Conservation (phyloP, 92 coral and sea anemone genomes). For the Epizoanthus rinbou region DNA sequence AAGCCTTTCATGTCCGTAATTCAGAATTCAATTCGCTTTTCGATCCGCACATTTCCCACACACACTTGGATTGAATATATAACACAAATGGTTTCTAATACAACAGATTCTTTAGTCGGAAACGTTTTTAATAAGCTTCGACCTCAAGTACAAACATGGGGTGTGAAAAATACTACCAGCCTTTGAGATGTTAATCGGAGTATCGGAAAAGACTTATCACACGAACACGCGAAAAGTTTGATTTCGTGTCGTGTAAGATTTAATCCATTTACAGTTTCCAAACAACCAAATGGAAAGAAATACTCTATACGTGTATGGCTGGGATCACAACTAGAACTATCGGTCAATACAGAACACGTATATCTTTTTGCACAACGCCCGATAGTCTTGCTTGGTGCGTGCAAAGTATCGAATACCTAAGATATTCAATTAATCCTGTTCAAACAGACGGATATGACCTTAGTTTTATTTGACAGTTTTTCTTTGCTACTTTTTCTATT, state of each 20-base stretch:
- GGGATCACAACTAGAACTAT: not conserved
- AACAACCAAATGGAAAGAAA: not conserved
- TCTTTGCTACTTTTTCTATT: slow-evolving; percentile 7
- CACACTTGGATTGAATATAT: not conserved
- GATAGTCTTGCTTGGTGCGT: not conserved
- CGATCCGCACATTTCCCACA: slow-evolving; percentile 11
- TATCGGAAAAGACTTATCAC: slow-evolving; percentile 26
- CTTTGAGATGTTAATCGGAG: slow-evolving; percentile 57
- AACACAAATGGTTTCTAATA: slow-evolving; percentile 19
- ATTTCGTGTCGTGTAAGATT: not conserved
- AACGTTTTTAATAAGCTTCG: slow-evolving; percentile 58
- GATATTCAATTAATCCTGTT: not conserved
- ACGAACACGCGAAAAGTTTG: slow-evolving; percentile 21
- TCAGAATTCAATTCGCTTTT: not conserved
- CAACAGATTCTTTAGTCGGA: slow-evolving; percentile 27
- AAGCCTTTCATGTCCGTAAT: slow-evolving; percentile 12
- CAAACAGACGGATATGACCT: slow-evolving; percentile 33
- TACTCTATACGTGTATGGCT: not conserved
- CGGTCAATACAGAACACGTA: not conserved
- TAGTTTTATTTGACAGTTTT: slow-evolving; percentile 28
- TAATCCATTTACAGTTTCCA: slow-evolving; percentile 32
- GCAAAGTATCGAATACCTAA: not conserved
- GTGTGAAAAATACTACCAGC: slow-evolving; percentile 55
- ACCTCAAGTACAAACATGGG: slow-evolving; percentile 64
- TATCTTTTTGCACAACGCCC: no score